Percentiles rank a stretch among this genome's conserved stretches.
Conservation (phyloP, 2,113 vertebrate genomes). For the Daphoenositta chrysoptera region DNA sequence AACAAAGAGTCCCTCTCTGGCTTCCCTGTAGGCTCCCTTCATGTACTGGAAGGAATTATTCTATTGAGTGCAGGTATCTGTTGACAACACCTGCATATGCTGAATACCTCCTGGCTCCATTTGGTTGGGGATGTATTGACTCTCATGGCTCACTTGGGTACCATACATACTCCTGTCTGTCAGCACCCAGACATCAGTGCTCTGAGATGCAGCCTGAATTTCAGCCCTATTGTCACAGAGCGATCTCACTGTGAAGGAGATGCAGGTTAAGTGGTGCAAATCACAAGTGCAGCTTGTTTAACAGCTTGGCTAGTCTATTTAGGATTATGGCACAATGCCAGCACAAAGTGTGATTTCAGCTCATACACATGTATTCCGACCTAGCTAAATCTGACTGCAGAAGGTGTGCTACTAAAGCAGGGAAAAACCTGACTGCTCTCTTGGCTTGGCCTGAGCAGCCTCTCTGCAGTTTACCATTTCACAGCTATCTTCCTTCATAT, state of each 20-base stretch:
- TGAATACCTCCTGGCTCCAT: not conserved
- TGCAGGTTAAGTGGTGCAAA: not conserved
- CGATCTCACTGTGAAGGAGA: not conserved
- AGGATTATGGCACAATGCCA: not conserved
- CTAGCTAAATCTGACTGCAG: not conserved
- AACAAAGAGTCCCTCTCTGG: not conserved
- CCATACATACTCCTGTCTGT: not conserved
- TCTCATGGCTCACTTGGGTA: not conserved
- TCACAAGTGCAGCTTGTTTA: not conserved
- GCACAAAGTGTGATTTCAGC: not conserved
- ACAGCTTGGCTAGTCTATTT: not conserved
- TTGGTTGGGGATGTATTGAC: not conserved
- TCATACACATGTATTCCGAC: not conserved
- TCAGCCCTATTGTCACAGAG: not conserved
- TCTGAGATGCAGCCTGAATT: not conserved
- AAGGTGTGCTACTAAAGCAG: not conserved
- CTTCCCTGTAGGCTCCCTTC: not conserved
- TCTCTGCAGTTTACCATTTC: not conserved
- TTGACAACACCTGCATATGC: not conserved
- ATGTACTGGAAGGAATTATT: not conserved
- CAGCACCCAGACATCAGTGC: not conserved
- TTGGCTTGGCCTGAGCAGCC: not conserved
- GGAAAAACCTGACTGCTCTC: not conserved
- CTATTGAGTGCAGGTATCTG: not conserved
- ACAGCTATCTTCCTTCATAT: not conserved